A percentile compares a stretch with the other conserved stretches of the same genome.
phyloP scores from a whole-genome alignment of 2,113 vertebrate species.

The Tychaedon coryphoeus region DNA sequence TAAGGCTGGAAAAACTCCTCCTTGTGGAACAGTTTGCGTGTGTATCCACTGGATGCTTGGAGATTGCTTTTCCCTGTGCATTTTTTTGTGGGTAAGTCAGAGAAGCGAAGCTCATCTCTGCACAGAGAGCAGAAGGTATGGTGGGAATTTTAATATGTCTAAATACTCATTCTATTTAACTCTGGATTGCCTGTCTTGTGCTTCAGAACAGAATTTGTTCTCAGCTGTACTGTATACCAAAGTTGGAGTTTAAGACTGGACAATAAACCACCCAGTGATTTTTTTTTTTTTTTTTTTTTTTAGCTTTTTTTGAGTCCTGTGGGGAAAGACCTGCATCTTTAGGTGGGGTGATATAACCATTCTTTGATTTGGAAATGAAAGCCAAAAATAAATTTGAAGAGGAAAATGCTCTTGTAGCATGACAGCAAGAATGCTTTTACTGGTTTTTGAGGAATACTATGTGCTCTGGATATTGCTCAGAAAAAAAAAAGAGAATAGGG shows the following conservation, averaged over 20 bases:
- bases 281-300: not conserved
- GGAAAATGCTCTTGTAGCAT: not conserved
- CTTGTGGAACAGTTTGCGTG: not conserved
- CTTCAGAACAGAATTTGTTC: not conserved
- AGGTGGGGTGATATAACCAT: not conserved
- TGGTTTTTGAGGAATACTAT: not conserved
- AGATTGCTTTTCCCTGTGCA: not conserved
- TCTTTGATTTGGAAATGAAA: not conserved
- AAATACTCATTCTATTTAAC: not conserved
- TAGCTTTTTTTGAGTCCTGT: not conserved
- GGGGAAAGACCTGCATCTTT: not conserved
- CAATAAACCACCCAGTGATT: not conserved
- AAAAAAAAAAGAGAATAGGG: not conserved
- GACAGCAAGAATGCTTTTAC: not conserved
- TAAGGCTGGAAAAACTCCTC: slow-evolving; percentile 2
- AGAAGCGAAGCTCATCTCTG: not conserved
- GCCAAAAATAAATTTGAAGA: not conserved
- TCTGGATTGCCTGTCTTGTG: not conserved
- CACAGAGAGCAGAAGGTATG: not conserved
- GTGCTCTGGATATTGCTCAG: not conserved
- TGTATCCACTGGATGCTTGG: not conserved
- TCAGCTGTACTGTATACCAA: not conserved
- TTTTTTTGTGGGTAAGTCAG: not conserved
- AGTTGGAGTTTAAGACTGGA: not conserved
- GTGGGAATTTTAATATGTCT: not conserved